phyloP scores from a whole-genome alignment of 2,888 invertebrate species.

The Mantis religiosa region DNA sequence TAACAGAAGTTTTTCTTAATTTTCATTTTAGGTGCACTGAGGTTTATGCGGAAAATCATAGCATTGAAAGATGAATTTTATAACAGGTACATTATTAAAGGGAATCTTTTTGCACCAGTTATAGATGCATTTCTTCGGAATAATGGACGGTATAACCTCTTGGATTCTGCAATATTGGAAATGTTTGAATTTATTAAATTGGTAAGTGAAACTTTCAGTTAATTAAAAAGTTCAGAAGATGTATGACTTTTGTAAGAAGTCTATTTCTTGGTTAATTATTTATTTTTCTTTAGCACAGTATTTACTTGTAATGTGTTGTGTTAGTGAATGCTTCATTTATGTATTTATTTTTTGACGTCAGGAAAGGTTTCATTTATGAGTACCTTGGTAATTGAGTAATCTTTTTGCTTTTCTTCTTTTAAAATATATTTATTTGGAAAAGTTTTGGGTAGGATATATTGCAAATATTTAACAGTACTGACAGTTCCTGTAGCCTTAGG shows the following conservation, averaged over 20 bases:
- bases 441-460: too few species aligned
- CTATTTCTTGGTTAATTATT: too few species aligned
- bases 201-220: constrained; percentile 44
- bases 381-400: too few species aligned
- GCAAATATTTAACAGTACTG: too few species aligned
- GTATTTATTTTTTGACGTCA: too few species aligned
- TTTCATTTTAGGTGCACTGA: constrained; percentile 66
- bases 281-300: too few species aligned
- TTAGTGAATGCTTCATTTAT: too few species aligned
- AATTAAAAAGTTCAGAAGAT: not conserved
- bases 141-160: constrained; percentile 95
- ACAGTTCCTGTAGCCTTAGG: too few species aligned
- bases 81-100: constrained; percentile 91
- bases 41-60: constrained; percentile 95
- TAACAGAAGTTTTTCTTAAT: not conserved
- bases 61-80: constrained; percentile 98
- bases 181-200: constrained; percentile 98
- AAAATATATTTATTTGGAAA: too few species aligned
- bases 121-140: constrained; percentile 95
- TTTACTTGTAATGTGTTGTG: too few species aligned
- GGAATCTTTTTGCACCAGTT: constrained; percentile 91
- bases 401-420: too few species aligned
- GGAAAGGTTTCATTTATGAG: too few species aligned
- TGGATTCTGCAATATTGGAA: constrained; percentile 98
- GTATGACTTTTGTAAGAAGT: not conserved